Evolutionary conservation across 2,113 vertebrate species (phyloP).

Genomic region (Erythrocercus mccallii): DNA sequence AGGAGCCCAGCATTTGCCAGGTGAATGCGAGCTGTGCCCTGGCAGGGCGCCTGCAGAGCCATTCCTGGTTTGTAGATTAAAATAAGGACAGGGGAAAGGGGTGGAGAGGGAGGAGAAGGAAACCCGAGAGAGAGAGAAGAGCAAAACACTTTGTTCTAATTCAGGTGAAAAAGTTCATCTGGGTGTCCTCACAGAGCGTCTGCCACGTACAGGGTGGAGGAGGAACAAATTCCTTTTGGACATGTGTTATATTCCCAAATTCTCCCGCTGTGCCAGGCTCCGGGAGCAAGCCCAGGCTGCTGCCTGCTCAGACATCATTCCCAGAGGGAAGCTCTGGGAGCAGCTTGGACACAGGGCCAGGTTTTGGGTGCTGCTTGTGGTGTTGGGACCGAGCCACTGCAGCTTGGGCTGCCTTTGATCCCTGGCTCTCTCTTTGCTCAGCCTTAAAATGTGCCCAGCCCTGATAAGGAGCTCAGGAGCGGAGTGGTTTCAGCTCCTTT

Average conservation of each 20-base stretch:
- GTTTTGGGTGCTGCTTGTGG: not conserved
- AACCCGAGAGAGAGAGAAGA: not conserved
- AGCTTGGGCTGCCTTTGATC: not conserved
- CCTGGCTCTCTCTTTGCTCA: not conserved
- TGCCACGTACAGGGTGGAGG: slow-evolving; percentile 49
- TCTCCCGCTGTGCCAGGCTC: not conserved
- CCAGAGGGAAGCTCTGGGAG: not conserved
- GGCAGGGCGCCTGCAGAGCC: slow-evolving; percentile 11
- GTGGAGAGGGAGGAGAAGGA: not conserved
- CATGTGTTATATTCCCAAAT: not conserved
- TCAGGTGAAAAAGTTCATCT: slow-evolving; percentile 29
- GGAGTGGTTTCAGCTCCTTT: not conserved
- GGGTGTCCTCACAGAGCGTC: not conserved
- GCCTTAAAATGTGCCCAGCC: not conserved
- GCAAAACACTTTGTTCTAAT: slow-evolving; percentile 38
- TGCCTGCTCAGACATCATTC: not conserved
- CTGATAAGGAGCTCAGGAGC: not conserved
- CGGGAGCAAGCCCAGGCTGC: not conserved
- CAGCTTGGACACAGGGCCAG: not conserved
- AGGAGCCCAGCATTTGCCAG: slow-evolving; percentile 32
- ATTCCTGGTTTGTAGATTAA: slow-evolving; percentile 47
- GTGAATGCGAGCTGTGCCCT: slow-evolving; percentile 24
- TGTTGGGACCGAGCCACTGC: not conserved
- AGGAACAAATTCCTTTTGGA: not conserved
- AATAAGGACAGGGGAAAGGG: not conserved